Base-by-base conservation (phyloP, 2,888 invertebrate species). In the Diarsia dahlii region DNA sequence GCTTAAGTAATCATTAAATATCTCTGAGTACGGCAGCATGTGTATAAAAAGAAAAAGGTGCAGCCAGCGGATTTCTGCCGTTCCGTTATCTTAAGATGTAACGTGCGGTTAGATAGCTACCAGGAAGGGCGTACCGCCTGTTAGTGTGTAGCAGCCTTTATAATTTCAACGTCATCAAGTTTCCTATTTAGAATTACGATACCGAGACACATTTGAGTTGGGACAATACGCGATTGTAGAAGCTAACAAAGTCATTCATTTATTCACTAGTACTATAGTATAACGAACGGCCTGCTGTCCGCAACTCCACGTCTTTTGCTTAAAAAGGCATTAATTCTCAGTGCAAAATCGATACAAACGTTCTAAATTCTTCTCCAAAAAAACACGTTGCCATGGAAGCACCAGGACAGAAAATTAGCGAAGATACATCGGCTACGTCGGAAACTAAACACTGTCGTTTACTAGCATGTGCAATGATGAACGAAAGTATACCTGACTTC, bases 401-500 rank as follows among this genome's bases (percentile, higher is more conserved):
- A 12, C 15, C 50, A 28, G 28, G 13, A 45, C 18, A 74, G 28
- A 50, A 39, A 28, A 45, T 10, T 12, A 28, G 4, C 3, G 50
- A 52, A 5, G 20, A 23, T 12, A 28, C 45, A n/a, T 45, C 71
- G 28, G n/a, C 15, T 10, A 18, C 34, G 18, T n/a, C 4, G n/a
- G 15, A n/a, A 34, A 18, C 48, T 9, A 48, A 28, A 1, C 9
- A 23, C 1, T 15, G 12, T n/a, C n/a, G 10, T 28, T 39, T 60
- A 15, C 15, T 45, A 60, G 15, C 5, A 45, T 52, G 50, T 28
- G 45, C 39, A 60, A 4, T 54, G 5, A 63, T 78, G 56, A 67
- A 67, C 34, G 13, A 23, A 9, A 6, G 18, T 13, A 74, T 78
- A 45, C 79, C 71, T 0, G 28, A 78, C 8, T 78, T 71, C 45